phyloP scores from a whole-genome alignment of 2,797 vertebrate species.

The Arctocebus calabarensis region DNA sequence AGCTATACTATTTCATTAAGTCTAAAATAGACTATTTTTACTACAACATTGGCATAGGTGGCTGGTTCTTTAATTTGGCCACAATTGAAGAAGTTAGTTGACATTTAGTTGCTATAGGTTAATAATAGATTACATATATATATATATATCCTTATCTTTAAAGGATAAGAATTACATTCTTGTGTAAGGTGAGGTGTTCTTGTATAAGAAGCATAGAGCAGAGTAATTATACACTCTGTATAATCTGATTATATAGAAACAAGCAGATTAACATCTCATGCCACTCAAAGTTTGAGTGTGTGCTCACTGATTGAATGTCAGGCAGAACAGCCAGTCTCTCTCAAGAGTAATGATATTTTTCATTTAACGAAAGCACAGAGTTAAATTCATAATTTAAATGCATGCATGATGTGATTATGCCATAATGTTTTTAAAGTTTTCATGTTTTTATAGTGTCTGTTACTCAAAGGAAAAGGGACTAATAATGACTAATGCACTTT shows the following conservation, averaged over 20 bases:
- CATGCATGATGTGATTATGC: background rate
- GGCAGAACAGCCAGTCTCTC: background rate
- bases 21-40: constrained; percentile 2
- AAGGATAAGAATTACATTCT: background rate
- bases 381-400: constrained; percentile 34
- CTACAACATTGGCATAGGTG: background rate
- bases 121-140: background rate
- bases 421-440: background rate
- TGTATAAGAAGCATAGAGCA: background rate
- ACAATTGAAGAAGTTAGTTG: constrained; percentile 31
- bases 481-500: constrained; percentile 31
- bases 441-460: background rate
- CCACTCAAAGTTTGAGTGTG: background rate
- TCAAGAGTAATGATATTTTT: background rate
- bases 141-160: background rate
- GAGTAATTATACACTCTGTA: background rate
- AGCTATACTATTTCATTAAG: background rate
- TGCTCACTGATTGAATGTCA: background rate
- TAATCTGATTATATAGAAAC: background rate
- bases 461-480: background rate
- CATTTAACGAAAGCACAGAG: background rate
- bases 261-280: background rate
- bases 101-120: background rate
- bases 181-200: background rate
- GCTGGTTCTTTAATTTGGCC: constrained; percentile 26